phyloP scores from a whole-genome alignment of 2,888 invertebrate genomes.

The Orthosia incerta region DNA sequence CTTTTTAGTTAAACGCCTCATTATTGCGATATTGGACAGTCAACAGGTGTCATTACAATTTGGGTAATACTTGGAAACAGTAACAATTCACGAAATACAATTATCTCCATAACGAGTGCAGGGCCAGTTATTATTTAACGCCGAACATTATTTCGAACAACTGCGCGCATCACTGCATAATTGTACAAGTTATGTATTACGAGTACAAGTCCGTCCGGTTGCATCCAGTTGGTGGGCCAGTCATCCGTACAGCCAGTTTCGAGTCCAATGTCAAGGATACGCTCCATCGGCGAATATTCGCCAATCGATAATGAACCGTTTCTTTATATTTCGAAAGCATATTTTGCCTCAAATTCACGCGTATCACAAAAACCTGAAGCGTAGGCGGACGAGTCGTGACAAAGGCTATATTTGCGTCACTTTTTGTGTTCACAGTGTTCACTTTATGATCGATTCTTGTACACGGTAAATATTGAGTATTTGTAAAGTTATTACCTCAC shows the following conservation, averaged over 20 bases:
- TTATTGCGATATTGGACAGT: conserved; percentile 5
- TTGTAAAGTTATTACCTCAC: conserved; percentile 45
- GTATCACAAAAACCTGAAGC: conserved; percentile 56
- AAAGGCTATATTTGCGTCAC: conserved; percentile 65
- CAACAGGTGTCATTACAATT: conserved; percentile 28
- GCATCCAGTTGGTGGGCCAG: conserved; percentile 52
- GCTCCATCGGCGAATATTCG: conserved; percentile 40
- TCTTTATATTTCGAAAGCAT: conserved; percentile 41
- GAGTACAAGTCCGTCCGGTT: conserved; percentile 36
- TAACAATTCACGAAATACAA: conserved; percentile 20
- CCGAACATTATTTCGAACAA: conserved; percentile 42
- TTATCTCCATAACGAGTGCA: conserved; percentile 34
- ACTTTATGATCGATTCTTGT: conserved; percentile 58
- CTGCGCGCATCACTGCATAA: conserved; percentile 52
- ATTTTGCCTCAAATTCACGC: conserved; percentile 51
- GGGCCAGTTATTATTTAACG: conserved; percentile 48
- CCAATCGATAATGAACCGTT: conserved; percentile 58
- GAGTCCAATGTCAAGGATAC: conserved; percentile 75
- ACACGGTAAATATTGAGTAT: conserved; percentile 55
- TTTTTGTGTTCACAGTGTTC: conserved; percentile 59
- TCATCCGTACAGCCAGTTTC: conserved; percentile 63
- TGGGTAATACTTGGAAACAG: conserved; percentile 12
- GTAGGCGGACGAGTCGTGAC: conserved; percentile 73
- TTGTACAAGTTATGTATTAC: conserved; percentile 50
- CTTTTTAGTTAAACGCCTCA: background rate